Percentiles rank a stretch among this genome's conserved stretches.
Evolutionary conservation across 1,140 invertebrate genomes (phyloP).

Genomic region (Brachionus manjavacas): DNA sequence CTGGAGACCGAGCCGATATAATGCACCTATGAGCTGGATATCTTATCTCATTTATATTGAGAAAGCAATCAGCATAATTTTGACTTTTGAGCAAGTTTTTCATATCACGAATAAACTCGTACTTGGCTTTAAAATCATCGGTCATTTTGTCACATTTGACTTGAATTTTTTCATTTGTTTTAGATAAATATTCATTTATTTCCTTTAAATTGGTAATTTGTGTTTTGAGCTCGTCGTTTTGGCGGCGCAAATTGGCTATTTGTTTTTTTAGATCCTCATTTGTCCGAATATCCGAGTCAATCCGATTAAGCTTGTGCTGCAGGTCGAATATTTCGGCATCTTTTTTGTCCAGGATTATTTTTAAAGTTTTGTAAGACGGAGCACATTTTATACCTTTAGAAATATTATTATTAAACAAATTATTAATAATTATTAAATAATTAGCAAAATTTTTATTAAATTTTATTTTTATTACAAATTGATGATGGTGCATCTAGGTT

Average conservation of each 20-base stretch:
- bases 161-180: conserved; percentile 11
- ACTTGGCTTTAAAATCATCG: conserved; percentile 4
- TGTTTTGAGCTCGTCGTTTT: conserved; percentile 4
- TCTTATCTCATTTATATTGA: neutral
- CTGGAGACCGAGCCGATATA: neutral
- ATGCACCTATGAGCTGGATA: conserved; percentile 13
- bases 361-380: conserved; percentile 17
- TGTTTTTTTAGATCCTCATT: conserved; percentile 35
- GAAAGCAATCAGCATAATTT: neutral
- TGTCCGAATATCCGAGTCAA: neutral
- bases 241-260: neutral
- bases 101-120: conserved; percentile 3
- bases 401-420: neutral
- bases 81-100: neutral
- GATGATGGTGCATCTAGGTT: neutral
- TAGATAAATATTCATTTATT: neutral
- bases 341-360: conserved; percentile 31
- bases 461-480: conserved; percentile 31
- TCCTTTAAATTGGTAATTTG: neutral
- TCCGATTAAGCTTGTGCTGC: neutral
- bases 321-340: conserved; percentile 29
- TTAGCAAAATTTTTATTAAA: neutral
- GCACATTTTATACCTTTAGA: neutral
- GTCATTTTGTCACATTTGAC: neutral
- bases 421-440: no score